Base-by-base conservation (phyloP, 2,888 invertebrate genomes). In the Desoria tigrina region DNA sequence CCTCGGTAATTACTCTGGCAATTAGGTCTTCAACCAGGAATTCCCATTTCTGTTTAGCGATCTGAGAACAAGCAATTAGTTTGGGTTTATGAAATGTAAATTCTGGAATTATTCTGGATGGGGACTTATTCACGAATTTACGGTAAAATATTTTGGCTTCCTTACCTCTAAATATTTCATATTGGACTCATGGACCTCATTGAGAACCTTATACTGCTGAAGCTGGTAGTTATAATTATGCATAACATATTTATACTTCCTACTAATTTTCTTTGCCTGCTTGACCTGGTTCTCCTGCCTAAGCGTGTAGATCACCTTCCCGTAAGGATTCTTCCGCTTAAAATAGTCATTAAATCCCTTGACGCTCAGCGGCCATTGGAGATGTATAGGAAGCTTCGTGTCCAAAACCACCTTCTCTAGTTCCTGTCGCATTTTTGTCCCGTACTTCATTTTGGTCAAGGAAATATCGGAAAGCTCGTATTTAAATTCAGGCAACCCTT, bases 381-480 rank as follows among this genome's bases (percentile, higher is more conserved):
- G 28, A 4, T 11, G 18, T 14, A 55, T 53, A 4, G 66, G 59
- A 21, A 66, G 51, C 26, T 62, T 42, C 1, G 58, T 42, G 1
- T 39, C 16, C 24, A 27, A 6, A 9, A 66, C 18, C 45, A 62
- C 16, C 26, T 45, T 62, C 18, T 58, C 16, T 14, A 66, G 18
- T 9, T 66, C 66, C 2, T 42, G 24, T 11, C 66, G 42, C 2
- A 66, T 21, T 26, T 54, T 61, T 2, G 32, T 11, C 2, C 50
- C 55, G 11, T 51, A 61, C 4, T 53, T 51, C 42, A 53, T 42
- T 1, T 56, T 37, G 1, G 58, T 58, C 16, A 62, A n/a, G 24
- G 53, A 51, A 18, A 51, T 56, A 27, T 58, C 62, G 6, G 54
- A 54, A 51, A 66, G 58, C 23, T 66, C 58, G 39, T 57, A 66